Base-by-base conservation (phyloP, 1,140 invertebrate genomes). In the Catajapyx aquilonaris region DNA sequence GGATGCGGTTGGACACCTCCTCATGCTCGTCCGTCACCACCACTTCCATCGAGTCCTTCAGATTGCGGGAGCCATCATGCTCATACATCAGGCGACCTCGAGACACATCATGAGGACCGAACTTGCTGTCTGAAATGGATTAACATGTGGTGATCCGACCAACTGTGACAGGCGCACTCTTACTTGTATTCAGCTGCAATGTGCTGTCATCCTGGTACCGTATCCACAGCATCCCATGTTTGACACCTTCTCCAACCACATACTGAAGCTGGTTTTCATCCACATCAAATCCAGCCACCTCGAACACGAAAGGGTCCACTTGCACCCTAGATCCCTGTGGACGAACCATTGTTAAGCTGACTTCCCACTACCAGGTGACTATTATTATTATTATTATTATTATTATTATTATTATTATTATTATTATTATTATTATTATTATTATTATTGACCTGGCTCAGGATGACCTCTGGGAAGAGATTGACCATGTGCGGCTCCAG, bases 1-100 rank as follows among this genome's bases (percentile, higher is more conserved):
- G 35, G 20, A 36, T 23, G 7, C 20, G 15, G 16, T 36, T 36
- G 16, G 20, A 15, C 10, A 20, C 35, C 11, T 36, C 35, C 11
- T 11, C n/a, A n/a, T 36, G n/a, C 11, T 48, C 48, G 35, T 55
- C 53, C 40, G 40, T 47, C 11, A 52, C 46, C 9, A 34, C 32
- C 4, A 57, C 9, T 5, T 40, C 20, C 18, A 57, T 42, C 5
- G 19, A 33, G 34, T 55, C 52, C 11, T 25, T n/a, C 20, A 3
- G 21, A 21, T 3, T 34, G 10, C 40, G 37, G 10, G 42, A 40
- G 7, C 46, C 49, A 22, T 45, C 40, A 38, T 55, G 52, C 0
- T 22, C 33, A 37, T 57, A 57, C 16, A 46, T 45, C 31, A 57
- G 44, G 5, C 34, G 38, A 32, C 41, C 44, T 2, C 39, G 36